These are phyloP conservation scores for Heliothis subflexa DNA, from an alignment of 1,140 invertebrate species.

Conservation along the genomic window DNA sequence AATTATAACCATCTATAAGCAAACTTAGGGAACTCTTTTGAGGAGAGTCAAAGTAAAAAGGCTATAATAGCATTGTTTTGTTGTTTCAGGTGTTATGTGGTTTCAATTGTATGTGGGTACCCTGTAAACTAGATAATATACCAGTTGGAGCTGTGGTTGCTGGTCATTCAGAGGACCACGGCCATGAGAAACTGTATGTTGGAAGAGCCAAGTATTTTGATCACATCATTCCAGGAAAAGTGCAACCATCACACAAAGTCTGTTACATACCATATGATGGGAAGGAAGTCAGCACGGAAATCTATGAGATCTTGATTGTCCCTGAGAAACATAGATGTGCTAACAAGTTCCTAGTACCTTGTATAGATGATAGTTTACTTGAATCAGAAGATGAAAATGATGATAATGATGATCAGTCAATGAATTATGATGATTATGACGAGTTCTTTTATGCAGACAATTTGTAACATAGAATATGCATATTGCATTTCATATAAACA, in stretches of 20 bases:
- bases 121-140: conserved; percentile 57
- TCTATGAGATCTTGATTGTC: conserved; percentile 75
- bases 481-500: too few relatives aligned
- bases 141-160: conserved; percentile 64
- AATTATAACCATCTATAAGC: conserved; percentile 48
- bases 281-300: conserved; percentile 82
- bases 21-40: not conserved
- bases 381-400: conserved; percentile 29
- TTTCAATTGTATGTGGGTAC: conserved; percentile 67
- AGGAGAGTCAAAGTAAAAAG: too few relatives aligned
- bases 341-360: conserved; percentile 89
- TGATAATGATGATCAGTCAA: conserved; percentile 22
- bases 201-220: conserved; percentile 89
- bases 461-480: too few relatives aligned
- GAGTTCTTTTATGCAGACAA: not conserved
- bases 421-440: conserved; percentile 20
- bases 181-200: conserved; percentile 89
- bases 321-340: conserved; percentile 88
- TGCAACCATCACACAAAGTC: conserved; percentile 82
- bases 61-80: conserved; percentile 12
- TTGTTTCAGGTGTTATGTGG: conserved; percentile 72
- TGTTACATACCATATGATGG: conserved; percentile 92
- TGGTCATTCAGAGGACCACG: conserved; percentile 57
- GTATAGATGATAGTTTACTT: conserved; percentile 3
- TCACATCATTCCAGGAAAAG: conserved; percentile 92